Base-by-base conservation (phyloP, 2,113 vertebrate genomes). In the Pluvialis apricaria region DNA sequence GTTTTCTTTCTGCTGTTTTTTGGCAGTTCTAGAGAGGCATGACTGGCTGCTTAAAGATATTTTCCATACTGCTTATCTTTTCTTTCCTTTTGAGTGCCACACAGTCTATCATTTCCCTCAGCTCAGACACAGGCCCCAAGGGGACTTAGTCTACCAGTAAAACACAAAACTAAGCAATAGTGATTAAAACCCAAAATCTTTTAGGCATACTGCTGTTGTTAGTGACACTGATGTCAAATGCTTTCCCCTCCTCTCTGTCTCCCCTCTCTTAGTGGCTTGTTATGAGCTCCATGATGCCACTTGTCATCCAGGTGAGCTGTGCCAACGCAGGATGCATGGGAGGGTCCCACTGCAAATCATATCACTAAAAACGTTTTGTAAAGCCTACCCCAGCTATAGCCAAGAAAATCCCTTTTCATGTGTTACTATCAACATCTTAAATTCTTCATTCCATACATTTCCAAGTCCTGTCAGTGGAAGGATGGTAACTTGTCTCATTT, bases 31-130 rank as follows among this genome's bases (percentile, higher is more conserved):
- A 77, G 40, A 62, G 82, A 80, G 82, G 62, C 1, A 0, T 86
- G 68, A 88, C 75, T 88, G 82, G 42, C 38, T 81, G 42, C 42
- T 85, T 84, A 83, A 94, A 86, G 94, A 73, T 77, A 92, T 92
- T 94, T 95, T 95, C 92, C 71, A 29, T 69, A 66, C 5, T 95
- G 68, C 75, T 95, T 95, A 94, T 94, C 82, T 86, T 92, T 60
- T 81, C 32, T 93, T 85, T 83, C n/a, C 36, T 77, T 77, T 71
- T 83, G 58, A 88, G 82, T 83, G 40, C 71, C 75, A 71, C 72
- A 87, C 44, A 34, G 32, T 90, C 82, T 87, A 28, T 85, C 85
- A 49, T 47, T 88, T 92, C 54, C 62, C 54, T 73, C 40, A 79
- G 66, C 54, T 76, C 75, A 83, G 62, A 88, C 49, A 77, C 2